Evolutionary conservation across 1,140 invertebrate species (phyloP), one percentile per base, ranked within the genome.

Genomic region (Ctenoplectra terminalis): DNA sequence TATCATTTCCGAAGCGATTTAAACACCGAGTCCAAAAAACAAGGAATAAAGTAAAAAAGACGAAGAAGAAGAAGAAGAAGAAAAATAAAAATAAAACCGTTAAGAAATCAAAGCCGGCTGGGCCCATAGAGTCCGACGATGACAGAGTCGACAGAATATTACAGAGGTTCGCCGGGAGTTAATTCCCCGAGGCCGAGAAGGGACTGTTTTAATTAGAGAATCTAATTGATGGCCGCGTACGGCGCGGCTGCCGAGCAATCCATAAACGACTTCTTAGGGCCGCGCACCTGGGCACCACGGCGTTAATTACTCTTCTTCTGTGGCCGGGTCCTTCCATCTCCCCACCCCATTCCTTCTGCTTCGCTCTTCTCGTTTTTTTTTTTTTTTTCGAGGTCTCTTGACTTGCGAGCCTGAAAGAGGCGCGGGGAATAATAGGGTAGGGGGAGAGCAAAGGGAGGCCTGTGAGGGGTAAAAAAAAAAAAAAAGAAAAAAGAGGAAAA

Each of bases 231-330:
- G 89, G 87, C 81, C 66, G 85, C 71, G 78, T 83, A 80, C 60
- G 84, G 66, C 50, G 80, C 69, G 66, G 71, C 63, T 81, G 71
- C 87, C 84, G 85, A 74, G 80, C 87, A 82, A 89, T 84, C 87
- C 82, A 86, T 89, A 90, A 90, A 90, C 87, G 88, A 90, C 87
- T 90, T 90, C 89, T 90, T 86, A 88, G 80, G 79, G 63, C 73
- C 63, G 54, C 79, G 86, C 83, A 90, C 90, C 88, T 90, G 90
- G 88, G 79, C 75, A 86, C 71, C 73, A 70, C 77, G 63, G 84
- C 79, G 87, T 88, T 92, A 92, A 92, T 92, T 92, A 91, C 87
- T 90, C 81, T 84, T 81, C 78, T 86, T 84, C 84, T 89, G 86
- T 84, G 86, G 82, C 78, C 69, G 54, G 71, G 69, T 87, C 80